These are phyloP conservation scores for Prunella fulvescens DNA, from an alignment of 2,113 vertebrate genomes.

Conservation along the genomic window DNA sequence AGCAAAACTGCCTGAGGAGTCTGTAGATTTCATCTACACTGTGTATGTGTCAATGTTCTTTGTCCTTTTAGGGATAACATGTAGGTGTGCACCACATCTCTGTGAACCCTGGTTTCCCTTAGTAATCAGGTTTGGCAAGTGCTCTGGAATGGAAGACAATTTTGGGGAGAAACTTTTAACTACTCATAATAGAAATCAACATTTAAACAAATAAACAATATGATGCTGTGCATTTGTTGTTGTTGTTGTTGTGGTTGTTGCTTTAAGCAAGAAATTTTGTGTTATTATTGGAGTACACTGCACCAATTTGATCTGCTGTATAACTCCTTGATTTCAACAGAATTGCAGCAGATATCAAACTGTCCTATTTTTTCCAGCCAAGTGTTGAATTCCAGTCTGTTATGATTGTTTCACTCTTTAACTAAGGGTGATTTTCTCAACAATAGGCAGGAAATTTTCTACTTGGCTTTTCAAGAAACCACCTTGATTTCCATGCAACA, in stretches of 20 bases:
- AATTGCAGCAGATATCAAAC: neutral
- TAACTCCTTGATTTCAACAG: neutral
- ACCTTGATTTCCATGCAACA: neutral
- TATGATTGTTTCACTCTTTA: neutral
- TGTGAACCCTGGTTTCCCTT: neutral
- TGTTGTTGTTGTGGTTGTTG: neutral
- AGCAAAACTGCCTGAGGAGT: neutral
- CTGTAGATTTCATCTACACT: neutral
- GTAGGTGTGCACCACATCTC: neutral
- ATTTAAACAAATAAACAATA: neutral
- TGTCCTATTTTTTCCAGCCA: neutral
- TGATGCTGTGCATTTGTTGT: neutral
- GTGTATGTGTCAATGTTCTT: neutral
- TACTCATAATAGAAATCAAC: neutral
- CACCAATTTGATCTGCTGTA: neutral
- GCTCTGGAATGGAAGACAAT: neutral
- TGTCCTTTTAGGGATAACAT: neutral
- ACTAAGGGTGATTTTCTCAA: neutral
- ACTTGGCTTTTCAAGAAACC: neutral
- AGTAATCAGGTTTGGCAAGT: neutral
- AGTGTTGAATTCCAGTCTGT: neutral
- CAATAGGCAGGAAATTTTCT: neutral
- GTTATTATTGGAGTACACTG: neutral
- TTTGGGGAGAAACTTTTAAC: neutral
- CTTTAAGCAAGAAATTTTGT: neutral